phyloP scores from a whole-genome alignment of 2,113 vertebrate genomes.

The Tyto alba region DNA sequence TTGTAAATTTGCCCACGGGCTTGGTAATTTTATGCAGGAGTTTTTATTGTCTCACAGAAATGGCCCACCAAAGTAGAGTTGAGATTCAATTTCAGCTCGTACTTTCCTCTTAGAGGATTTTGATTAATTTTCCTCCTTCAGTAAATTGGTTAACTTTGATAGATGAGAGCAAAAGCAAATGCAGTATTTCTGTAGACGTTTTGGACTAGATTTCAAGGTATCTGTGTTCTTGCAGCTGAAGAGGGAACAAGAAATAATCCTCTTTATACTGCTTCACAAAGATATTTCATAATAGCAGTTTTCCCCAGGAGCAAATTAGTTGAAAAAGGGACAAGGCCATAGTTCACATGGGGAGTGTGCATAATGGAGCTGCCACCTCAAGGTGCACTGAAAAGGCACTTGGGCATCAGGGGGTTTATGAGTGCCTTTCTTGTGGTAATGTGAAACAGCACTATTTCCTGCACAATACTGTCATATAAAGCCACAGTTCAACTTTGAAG shows the following conservation, averaged over 20 bases:
- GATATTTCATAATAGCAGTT: not conserved
- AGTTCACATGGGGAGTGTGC: not conserved
- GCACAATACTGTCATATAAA: not conserved
- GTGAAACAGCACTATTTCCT: not conserved
- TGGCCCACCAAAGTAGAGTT: not conserved
- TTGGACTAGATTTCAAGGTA: not conserved
- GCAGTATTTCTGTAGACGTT: not conserved
- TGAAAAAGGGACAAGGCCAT: not conserved
- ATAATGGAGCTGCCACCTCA: not conserved
- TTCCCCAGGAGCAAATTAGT: not conserved
- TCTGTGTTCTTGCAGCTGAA: not conserved
- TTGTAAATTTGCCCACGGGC: not conserved
- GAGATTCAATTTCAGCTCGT: not conserved
- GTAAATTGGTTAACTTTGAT: not conserved
- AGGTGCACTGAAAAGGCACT: not conserved
- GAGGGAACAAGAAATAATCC: not conserved
- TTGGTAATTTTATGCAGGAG: not conserved
- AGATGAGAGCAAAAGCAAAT: not conserved
- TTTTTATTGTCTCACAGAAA: not conserved
- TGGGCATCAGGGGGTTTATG: not conserved
- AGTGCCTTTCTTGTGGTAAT: not conserved
- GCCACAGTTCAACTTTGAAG: not conserved
- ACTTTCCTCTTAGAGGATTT: not conserved
- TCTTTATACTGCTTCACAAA: not conserved
- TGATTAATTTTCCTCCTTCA: not conserved